These are phyloP conservation scores for Sepiola atlantica DNA, from an alignment of 2,888 invertebrate species.

Conservation along the genomic window DNA sequence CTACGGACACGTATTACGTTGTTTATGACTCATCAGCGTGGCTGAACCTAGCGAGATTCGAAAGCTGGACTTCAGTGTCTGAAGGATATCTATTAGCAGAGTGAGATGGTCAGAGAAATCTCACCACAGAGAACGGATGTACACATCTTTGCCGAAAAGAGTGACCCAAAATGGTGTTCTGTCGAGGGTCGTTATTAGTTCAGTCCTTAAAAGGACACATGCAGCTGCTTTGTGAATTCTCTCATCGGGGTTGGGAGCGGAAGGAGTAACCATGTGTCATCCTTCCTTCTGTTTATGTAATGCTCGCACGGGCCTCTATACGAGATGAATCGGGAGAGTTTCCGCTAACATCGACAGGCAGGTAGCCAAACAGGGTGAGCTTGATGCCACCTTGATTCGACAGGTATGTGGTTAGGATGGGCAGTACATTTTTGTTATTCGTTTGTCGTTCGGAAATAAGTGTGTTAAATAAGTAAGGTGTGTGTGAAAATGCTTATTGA, in stretches of 20 bases:
- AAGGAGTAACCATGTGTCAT: not conserved
- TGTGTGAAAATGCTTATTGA: too few relatives aligned
- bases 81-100: too few relatives aligned
- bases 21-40: too few relatives aligned
- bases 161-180: too few relatives aligned
- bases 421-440: not conserved
- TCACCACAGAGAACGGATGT: too few relatives aligned
- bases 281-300: not conserved
- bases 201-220: not conserved
- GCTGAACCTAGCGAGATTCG: too few relatives aligned
- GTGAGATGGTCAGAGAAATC: too few relatives aligned
- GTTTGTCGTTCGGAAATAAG: not conserved
- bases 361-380: not conserved
- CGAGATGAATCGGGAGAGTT: not conserved
- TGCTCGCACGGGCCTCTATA: not conserved
- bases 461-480: not conserved
- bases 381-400: not conserved
- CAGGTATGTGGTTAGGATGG: not conserved
- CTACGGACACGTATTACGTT: too few relatives aligned
- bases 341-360: not conserved
- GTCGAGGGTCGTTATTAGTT: not conserved
- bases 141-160: too few relatives aligned
- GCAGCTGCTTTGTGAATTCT: not conserved
- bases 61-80: too few relatives aligned
- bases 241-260: not conserved